Conservation (phyloP, 1,140 invertebrate species). For the Argopecten irradians region DNA sequence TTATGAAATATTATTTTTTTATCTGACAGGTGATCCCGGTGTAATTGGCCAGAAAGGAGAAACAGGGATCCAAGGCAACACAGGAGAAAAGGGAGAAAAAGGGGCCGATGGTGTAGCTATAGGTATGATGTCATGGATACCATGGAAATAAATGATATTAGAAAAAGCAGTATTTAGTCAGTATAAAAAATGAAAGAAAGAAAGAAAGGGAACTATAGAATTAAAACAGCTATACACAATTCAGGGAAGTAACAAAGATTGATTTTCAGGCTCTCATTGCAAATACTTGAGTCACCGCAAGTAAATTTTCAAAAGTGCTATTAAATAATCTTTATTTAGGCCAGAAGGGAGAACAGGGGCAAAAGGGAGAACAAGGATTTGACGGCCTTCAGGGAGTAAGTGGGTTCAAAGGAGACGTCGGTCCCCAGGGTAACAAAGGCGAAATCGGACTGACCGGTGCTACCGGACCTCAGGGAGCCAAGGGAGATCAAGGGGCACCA, state of each 20-base stretch:
- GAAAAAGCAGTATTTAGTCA: too few relatives aligned
- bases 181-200: too few relatives aligned
- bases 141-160: too few relatives aligned
- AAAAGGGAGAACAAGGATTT: background rate
- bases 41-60: background rate
- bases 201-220: too few relatives aligned
- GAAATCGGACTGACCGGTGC: background rate
- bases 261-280: too few relatives aligned
- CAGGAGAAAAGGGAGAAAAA: background rate
- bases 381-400: background rate
- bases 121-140: too few relatives aligned
- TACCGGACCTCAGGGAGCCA: background rate
- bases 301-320: too few relatives aligned
- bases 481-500: background rate
- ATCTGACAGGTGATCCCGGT: background rate
- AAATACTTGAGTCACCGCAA: too few relatives aligned
- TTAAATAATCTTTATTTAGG: too few relatives aligned
- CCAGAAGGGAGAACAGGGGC: background rate
- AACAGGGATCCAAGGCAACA: background rate
- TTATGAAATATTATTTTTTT: background rate
- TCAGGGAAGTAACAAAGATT: too few relatives aligned
- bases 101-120: background rate
- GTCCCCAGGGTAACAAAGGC: constrained; percentile 14
- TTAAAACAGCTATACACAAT: too few relatives aligned
- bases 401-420: background rate